Evolutionary conservation across 2,113 vertebrate genomes (phyloP), one percentile per base, ranked within the genome.

Genomic region (Cromileptes altivelis): DNA sequence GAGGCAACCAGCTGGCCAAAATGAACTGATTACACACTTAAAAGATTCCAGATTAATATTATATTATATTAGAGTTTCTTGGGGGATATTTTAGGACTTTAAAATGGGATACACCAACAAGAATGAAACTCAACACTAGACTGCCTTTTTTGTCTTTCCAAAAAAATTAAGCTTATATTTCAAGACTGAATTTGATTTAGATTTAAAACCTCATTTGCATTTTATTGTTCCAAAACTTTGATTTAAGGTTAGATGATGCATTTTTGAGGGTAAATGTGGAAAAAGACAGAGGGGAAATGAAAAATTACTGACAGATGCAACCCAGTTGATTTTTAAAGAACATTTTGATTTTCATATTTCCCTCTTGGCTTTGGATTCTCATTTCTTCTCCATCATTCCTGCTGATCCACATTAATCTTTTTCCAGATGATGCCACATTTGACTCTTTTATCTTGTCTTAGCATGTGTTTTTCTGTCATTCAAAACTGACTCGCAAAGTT

Each of bases 391-490:
- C 60, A 12, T 4, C 50, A 53, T 8, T 27, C 27, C 15, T 23
- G 17, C 65, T 70, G 30, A 70, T 53, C 57, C 42, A 14, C 33
- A 40, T 8, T 30, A 42, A 78, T 72, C 19, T 58, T 47, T 45
- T 56, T 61, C 55, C 49, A 67, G 19, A 19, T 68, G 18, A 49
- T 25, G 50, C 47, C 55, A 40, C 68, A 68, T 9, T 25, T 3
- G 27, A 62, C 19, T 18, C 17, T 40, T 55, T 69, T 69, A 37
- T 74, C 21, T 69, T 25, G 40, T 78, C 47, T 73, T 21, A 25
- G 45, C 21, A 60, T 73, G 14, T 56, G 9, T 67, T 27, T 84
- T 78, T 47, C 37, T 56, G 15, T 62, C 69, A 21, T 37, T 74
- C 13, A 56, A 53, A 58, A 62, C 5, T 5, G 11, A 61, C n/a